Evolutionary conservation across 2,797 vertebrate species (phyloP).

Genomic region (Podarcis siculus): DNA sequence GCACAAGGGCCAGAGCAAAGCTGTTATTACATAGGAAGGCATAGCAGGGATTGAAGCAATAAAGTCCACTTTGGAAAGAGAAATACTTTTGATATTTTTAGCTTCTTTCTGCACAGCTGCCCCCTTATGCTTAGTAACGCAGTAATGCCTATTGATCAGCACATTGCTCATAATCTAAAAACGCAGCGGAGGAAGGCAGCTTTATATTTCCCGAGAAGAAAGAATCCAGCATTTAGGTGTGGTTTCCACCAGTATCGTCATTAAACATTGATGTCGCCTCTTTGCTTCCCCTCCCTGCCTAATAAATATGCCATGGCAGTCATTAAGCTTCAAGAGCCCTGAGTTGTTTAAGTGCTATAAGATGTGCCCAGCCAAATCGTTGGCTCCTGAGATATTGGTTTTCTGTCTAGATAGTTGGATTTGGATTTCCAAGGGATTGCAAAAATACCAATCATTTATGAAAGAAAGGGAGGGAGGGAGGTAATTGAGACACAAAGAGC

Average conservation of each 20-base stretch:
- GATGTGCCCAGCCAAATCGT: constrained; percentile 33
- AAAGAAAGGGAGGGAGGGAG: constrained; percentile 31
- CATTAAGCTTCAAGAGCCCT: constrained; percentile 48
- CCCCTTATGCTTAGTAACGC: constrained; percentile 42
- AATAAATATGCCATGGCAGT: constrained; percentile 64
- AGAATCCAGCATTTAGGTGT: constrained; percentile 51
- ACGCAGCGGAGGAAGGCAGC: constrained; percentile 31
- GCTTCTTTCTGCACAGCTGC: constrained; percentile 34
- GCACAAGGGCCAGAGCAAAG: neutral
- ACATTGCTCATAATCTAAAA: constrained; percentile 50
- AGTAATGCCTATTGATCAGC: constrained; percentile 57
- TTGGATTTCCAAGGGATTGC: constrained; percentile 51
- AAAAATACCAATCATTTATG: constrained; percentile 57
- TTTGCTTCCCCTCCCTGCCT: constrained; percentile 58
- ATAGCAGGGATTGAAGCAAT: neutral
- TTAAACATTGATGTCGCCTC: constrained; percentile 65
- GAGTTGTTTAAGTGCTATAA: constrained; percentile 66
- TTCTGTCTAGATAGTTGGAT: constrained; percentile 62
- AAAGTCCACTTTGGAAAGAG: constrained; percentile 36
- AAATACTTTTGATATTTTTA: constrained; percentile 29
- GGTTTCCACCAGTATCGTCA: constrained; percentile 51
- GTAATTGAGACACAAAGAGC: constrained; percentile 60
- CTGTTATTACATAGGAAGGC: neutral
- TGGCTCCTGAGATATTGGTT: constrained; percentile 60
- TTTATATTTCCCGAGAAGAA: constrained; percentile 52